Base-by-base conservation (phyloP, 2,888 invertebrate genomes). In the Machimus rusticus region DNA sequence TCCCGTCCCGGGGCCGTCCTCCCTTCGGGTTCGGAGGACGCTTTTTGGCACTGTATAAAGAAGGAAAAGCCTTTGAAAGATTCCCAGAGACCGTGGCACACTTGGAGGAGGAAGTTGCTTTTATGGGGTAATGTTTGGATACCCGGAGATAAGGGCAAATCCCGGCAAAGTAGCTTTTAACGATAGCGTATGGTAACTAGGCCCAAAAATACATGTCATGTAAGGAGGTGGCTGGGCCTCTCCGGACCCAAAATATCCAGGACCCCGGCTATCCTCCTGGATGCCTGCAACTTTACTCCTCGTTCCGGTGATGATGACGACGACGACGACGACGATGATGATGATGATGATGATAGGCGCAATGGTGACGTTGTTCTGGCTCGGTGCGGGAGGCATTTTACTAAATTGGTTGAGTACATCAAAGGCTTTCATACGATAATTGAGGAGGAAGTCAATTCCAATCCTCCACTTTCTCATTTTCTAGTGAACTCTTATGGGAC, bases 111-210 rank as follows among this genome's bases (percentile, higher is more conserved):
- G 76, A 84, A 84, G 37, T 84, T 84, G 66, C 86, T 34, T 86
- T 86, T 86, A 86, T 28, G 76, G 74, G 76, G 51, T 76, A 43
- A 51, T 86, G 86, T 76, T 86, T 86, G 86, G 86, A 86, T 86
- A 86, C 76, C 46, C 46, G 31, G 23, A 86, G 86, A 76, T 86
- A 86, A 86, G 51, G 34, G 76, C 23, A 74, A 86, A 76, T 76
- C 74, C 76, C 51, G n/a, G 31, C 31, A 46, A 86, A 76, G 74
- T 86, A 86, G 76, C 86, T 51, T 86, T 66, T 86, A 86, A 74
- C 76, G 43, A 66, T 39, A 86, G 86, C 74, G 46, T 86, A 86
- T 86, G 74, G 76, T 86, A 86, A 76, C 74, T 86, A 86, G 86
- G 66, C 86, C 76, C 46, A 74, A 76, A 86, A 76, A 46, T 86